Evolutionary conservation across 2,888 invertebrate species (phyloP), one percentile per base, ranked within the genome.

Genomic region (Xestia rhomboidea): DNA sequence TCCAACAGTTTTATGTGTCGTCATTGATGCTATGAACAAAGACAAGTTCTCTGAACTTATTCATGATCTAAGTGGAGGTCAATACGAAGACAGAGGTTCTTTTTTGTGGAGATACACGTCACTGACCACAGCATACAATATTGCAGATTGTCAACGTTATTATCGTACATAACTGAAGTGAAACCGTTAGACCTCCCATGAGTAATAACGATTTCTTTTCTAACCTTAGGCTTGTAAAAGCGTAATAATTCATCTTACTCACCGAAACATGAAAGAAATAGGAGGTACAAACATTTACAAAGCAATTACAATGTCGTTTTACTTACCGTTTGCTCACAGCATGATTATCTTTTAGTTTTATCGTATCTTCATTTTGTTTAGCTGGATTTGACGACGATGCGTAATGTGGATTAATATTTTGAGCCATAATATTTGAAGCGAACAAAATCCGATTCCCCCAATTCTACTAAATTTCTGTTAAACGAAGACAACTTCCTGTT

Each of bases 251-350:
- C 21, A 27, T 51, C 4, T 24, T 34, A 18, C 24, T 41, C 3
- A 41, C 57, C 5, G 24, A 41, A 38, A 72, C 34, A 71, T 68
- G 66, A 64, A 75, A 73, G 66, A 64, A 75, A 68, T 73, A 44
- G 21, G 68, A 73, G 70, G 62, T 73, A 38, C 44, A 38, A 46
- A 46, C 67, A 60, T 49, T 54, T 21, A 72, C 30, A 80, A 77
- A 72, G 75, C 46, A 72, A 46, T 73, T 62, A 62, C 63, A 76
- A 73, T 71, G 78, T 68, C 60, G 76, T 80, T 82, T 90, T 87
- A 94, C 97, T 96, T 96, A 98, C 98, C 98, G 98, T 98, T 98
- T 99, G 96, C 98, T 98, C 89, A 98, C 98, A 93, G 98, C 98
- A 95, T 99, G 98, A 97, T 98, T 98, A 95, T 99, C 98, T 95